Evolutionary conservation across 1,140 invertebrate genomes (phyloP).

Genomic region (Diachasmimorpha longicaudata): DNA sequence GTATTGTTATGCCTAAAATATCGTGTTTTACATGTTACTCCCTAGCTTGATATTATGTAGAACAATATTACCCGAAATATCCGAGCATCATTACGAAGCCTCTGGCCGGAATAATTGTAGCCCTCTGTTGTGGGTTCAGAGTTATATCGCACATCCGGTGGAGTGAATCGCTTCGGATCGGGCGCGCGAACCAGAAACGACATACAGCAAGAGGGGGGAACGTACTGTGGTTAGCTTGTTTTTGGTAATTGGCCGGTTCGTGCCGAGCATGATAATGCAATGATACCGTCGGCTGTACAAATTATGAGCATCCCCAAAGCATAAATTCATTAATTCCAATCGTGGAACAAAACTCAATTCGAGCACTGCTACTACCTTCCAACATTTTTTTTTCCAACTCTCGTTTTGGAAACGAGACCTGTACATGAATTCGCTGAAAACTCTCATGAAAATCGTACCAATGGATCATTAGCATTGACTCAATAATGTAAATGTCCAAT

Average conservation of each 20-base stretch:
- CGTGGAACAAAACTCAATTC: conserved; percentile 28
- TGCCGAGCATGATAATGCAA: conserved; percentile 36
- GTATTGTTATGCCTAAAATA: background rate
- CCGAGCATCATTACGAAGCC: conserved; percentile 23
- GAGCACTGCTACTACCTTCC: background rate
- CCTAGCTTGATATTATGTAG: background rate
- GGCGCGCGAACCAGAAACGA: conserved; percentile 10
- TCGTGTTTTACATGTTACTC: conserved; percentile 21
- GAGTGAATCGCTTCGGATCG: conserved; percentile 20
- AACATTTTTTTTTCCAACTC: background rate
- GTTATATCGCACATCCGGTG: conserved; percentile 14
- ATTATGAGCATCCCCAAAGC: conserved; percentile 33
- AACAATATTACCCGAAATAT: conserved; percentile 28
- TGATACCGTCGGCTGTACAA: conserved; percentile 29
- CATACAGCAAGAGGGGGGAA: background rate
- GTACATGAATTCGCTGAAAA: conserved; percentile 6
- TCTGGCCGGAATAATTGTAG: conserved; percentile 23
- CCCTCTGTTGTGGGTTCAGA: background rate
- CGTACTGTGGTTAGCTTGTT: conserved; percentile 29
- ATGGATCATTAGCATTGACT: conserved; percentile 18
- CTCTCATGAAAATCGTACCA: conserved; percentile 10
- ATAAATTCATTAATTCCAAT: conserved; percentile 45
- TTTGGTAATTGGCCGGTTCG: conserved; percentile 41
- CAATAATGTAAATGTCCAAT: conserved; percentile 6
- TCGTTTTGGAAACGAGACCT: background rate